Conservation (phyloP, 1,140 invertebrate species). For the Drosophila bocqueti region DNA sequence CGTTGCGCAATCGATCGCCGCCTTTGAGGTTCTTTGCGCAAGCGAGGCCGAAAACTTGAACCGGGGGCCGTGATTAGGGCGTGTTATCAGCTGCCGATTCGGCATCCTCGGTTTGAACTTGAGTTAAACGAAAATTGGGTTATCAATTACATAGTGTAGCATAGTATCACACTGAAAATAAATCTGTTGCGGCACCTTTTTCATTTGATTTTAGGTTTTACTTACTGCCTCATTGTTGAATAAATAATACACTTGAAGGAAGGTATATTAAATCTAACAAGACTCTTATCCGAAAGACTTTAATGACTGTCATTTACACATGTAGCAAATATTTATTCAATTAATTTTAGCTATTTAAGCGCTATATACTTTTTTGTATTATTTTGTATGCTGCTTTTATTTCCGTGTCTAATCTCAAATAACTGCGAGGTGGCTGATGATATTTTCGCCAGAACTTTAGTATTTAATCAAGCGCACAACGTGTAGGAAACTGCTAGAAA, state of each 20-base stretch:
- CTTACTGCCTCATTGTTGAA: neutral
- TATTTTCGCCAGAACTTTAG: slow-evolving; percentile 60
- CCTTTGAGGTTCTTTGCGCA: slow-evolving; percentile 63
- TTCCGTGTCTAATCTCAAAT: slow-evolving; percentile 5
- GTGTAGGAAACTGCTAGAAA: slow-evolving; percentile 25
- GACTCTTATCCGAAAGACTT: neutral
- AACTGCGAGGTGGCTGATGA: slow-evolving; percentile 12
- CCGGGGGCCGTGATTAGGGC: slow-evolving; percentile 52
- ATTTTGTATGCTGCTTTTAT: slow-evolving; percentile 2
- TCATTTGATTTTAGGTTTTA: neutral
- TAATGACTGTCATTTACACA: neutral
- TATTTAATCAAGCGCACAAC: slow-evolving; percentile 57
- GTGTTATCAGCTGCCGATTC: slow-evolving; percentile 42
- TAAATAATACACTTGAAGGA: no score
- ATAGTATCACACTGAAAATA: slow-evolving; percentile 9
- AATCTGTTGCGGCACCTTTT: neutral
- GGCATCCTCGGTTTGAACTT: slow-evolving; percentile 40
- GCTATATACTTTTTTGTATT: neutral
- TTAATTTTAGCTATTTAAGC: neutral
- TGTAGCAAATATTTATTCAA: neutral
- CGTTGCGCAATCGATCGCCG: slow-evolving; percentile 47
- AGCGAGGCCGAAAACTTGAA: slow-evolving; percentile 67
- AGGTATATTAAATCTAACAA: no score
- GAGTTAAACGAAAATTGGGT: slow-evolving; percentile 47
- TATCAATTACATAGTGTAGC: slow-evolving; percentile 44